Evolutionary conservation across 1,140 invertebrate species (phyloP).

Genomic region (Macrobrachium rosenbergii): DNA sequence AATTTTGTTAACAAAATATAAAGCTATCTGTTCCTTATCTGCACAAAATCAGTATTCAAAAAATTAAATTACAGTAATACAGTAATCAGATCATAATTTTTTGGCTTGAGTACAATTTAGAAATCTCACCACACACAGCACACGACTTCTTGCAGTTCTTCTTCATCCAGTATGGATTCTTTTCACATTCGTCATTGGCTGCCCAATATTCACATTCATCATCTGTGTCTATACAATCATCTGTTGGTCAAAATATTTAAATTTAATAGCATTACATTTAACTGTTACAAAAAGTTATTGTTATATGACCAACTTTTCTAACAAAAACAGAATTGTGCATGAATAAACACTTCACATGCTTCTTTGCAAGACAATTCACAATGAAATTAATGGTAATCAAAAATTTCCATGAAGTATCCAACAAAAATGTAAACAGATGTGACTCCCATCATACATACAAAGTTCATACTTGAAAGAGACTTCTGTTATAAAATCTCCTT

Average conservation of each 20-base stretch:
- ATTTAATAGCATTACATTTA: no score
- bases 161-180: slow-evolving; percentile 45
- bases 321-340: no score
- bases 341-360: no score
- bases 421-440: background rate
- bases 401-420: background rate
- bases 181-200: slow-evolving; percentile 23
- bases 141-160: slow-evolving; percentile 40
- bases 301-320: no score
- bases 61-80: no score
- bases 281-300: background rate
- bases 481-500: background rate
- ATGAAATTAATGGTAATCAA: no score
- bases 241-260: background rate
- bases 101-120: no score
- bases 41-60: background rate
- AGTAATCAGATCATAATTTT: no score
- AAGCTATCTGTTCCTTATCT: background rate
- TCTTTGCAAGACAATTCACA: no score
- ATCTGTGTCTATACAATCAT: slow-evolving; percentile 44
- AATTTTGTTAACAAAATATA: background rate
- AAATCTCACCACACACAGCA: slow-evolving; percentile 30
- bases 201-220: slow-evolving; percentile 54
- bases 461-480: slow-evolving; percentile 13
- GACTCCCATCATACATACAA: slow-evolving; percentile 2